phyloP scores from a whole-genome alignment of 2,113 vertebrate genomes.

The Emydocephalus ijimae region DNA sequence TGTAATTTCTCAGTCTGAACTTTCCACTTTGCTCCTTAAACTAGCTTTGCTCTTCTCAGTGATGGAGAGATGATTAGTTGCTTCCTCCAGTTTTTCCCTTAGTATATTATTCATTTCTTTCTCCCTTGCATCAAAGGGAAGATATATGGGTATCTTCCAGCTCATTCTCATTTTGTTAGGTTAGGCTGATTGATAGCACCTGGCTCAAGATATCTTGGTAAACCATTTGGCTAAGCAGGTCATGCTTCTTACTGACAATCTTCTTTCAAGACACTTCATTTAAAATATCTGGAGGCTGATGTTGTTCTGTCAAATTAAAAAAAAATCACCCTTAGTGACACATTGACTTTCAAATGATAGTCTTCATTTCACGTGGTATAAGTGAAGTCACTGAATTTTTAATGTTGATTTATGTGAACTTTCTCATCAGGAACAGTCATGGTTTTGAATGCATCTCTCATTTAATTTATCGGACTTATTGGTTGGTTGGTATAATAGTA shows the following conservation, averaged over 20 bases:
- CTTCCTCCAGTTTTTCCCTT: not conserved
- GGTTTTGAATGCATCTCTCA: conserved; percentile 5
- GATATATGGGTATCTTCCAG: not conserved
- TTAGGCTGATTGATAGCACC: not conserved
- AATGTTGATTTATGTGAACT: conserved; percentile 3
- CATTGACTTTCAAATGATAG: conserved; percentile 6
- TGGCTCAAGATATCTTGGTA: not conserved
- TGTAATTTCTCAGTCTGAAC: not conserved
- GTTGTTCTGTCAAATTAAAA: not conserved
- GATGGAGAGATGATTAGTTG: not conserved
- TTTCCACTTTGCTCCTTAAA: not conserved
- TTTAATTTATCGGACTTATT: not conserved
- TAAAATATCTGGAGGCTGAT: not conserved
- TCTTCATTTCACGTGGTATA: conserved; percentile 1
- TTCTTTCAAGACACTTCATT: not conserved
- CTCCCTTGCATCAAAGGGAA: not conserved
- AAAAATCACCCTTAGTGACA: conserved; percentile 12
- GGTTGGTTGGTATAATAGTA: not conserved
- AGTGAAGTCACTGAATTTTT: not conserved
- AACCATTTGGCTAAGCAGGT: not conserved
- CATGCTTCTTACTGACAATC: not conserved
- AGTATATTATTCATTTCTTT: not conserved
- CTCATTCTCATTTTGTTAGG: not conserved
- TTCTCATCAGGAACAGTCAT: not conserved
- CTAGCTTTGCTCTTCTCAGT: not conserved